A percentile compares a stretch with the other conserved stretches of the same genome.
Conservation (phyloP, 2,888 invertebrate genomes). For the Petrolisthes manimaculis region DNA sequence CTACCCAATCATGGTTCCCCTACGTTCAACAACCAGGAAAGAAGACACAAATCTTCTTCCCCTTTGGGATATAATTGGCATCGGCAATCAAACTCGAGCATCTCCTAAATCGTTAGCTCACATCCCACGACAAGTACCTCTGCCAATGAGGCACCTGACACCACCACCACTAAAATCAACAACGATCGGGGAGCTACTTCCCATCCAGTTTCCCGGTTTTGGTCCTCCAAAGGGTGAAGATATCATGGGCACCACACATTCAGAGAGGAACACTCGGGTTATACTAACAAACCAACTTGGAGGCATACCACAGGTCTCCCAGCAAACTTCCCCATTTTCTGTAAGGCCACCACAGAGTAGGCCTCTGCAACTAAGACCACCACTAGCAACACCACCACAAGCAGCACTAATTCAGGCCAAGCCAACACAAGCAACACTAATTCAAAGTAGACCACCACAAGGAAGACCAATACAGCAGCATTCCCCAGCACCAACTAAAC, state of each 20-base stretch:
- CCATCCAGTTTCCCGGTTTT: constrained; percentile 35
- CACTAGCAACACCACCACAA: not conserved
- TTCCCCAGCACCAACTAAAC: not conserved
- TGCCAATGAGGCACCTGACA: not conserved
- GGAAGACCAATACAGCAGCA: not conserved
- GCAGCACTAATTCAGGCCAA: no score
- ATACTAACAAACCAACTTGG: not conserved
- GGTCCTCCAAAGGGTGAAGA: constrained; percentile 62
- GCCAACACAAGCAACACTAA: no score
- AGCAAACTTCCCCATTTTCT: not conserved
- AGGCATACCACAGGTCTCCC: not conserved
- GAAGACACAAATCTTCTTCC: constrained; percentile 31
- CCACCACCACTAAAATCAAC: constrained; percentile 5
- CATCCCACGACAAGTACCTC: not conserved
- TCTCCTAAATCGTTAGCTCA: not conserved
- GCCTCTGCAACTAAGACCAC: not conserved
- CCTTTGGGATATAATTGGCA: constrained; percentile 20
- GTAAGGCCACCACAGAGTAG: not conserved
- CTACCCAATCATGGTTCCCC: constrained; percentile 29
- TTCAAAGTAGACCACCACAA: not conserved
- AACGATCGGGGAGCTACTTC: not conserved
- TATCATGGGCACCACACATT: not conserved
- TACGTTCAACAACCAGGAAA: not conserved
- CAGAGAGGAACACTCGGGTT: not conserved
- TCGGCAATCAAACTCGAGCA: constrained; percentile 11